A percentile compares a stretch with the other conserved stretches of the same genome.
Conservation (phyloP, 2,797 vertebrate genomes). For the Helarctos malayanus region DNA sequence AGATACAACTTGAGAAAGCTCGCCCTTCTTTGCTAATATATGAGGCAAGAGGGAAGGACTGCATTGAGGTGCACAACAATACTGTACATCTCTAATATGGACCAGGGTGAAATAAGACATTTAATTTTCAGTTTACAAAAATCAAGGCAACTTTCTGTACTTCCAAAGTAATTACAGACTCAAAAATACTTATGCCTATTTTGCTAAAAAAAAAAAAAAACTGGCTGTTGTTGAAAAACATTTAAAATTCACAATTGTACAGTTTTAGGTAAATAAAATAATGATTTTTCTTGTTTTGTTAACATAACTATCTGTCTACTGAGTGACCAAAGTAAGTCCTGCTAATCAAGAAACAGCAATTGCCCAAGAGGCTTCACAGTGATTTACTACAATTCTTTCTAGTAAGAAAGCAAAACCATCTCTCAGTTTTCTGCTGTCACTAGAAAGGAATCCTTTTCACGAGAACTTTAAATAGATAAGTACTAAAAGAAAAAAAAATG, state of each 20-base stretch:
- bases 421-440: slow-evolving; percentile 6
- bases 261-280: slow-evolving; percentile 58
- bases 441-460: slow-evolving; percentile 42
- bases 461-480: slow-evolving; percentile 59
- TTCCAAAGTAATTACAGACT: slow-evolving; percentile 65
- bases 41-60: background rate
- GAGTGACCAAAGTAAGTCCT: slow-evolving; percentile 23
- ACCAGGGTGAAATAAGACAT: background rate
- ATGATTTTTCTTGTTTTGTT: slow-evolving; percentile 51
- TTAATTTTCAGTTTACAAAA: slow-evolving; percentile 59
- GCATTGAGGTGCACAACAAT: background rate
- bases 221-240: slow-evolving; percentile 22
- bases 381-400: slow-evolving; percentile 21
- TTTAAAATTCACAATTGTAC: background rate
- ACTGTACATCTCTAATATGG: background rate
- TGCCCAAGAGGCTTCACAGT: slow-evolving; percentile 27
- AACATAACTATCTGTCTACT: slow-evolving; percentile 36
- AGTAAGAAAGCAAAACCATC: slow-evolving; percentile 29
- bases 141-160: slow-evolving; percentile 32
- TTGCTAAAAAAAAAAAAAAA: slow-evolving; percentile 54
- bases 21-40: background rate
- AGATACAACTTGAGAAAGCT: background rate
- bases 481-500: slow-evolving; percentile 12
- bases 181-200: background rate
- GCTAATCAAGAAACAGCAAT: slow-evolving; percentile 34